Conservation (phyloP, 2,113 vertebrate species). For the Probosciger aterrimus region DNA sequence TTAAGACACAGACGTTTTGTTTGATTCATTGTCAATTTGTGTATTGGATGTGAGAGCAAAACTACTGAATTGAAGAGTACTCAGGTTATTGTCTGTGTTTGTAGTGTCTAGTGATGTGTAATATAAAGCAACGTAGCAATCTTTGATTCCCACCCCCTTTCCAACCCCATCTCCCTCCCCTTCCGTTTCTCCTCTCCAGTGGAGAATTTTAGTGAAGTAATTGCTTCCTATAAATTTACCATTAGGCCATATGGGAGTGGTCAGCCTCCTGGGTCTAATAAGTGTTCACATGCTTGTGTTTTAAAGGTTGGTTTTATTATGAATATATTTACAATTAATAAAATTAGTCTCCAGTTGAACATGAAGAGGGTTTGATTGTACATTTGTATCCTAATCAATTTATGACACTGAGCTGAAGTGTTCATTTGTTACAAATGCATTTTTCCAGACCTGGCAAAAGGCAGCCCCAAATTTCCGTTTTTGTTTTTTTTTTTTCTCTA, state of each 20-base stretch:
- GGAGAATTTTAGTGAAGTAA: neutral
- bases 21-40: neutral
- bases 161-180: neutral
- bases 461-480: neutral
- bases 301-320: neutral
- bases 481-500: neutral
- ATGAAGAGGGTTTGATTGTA: neutral
- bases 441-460: neutral
- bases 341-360: neutral
- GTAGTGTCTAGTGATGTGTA: neutral
- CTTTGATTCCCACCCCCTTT: neutral
- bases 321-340: neutral
- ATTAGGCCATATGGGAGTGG: neutral
- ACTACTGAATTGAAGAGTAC: neutral
- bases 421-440: neutral
- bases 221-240: neutral
- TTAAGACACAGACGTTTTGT: neutral
- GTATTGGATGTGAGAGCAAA: neutral
- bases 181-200: neutral
- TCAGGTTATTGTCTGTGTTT: neutral
- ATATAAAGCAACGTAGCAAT: neutral
- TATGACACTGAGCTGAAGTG: neutral
- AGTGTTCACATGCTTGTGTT: neutral
- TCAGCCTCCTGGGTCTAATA: neutral
- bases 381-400: neutral